phyloP scores from a whole-genome alignment of 1,140 invertebrate genomes.

The Trachymyrmex septentrionalis region DNA sequence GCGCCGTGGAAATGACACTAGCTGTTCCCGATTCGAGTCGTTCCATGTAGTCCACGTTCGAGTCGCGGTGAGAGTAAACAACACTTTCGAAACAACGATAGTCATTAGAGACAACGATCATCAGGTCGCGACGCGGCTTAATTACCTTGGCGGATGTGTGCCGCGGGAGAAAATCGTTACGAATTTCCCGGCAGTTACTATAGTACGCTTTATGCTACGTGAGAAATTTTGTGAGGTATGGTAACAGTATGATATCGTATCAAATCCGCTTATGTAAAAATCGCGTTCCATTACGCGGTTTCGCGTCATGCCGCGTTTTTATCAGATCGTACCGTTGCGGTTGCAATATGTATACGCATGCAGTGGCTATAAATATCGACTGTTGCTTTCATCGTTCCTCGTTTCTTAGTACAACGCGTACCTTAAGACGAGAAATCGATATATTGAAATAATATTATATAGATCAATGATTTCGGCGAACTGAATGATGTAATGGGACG shows the following conservation, averaged over 20 bases:
- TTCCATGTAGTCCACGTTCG: not conserved
- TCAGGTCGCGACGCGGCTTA: conserved; percentile 3
- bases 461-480: not conserved
- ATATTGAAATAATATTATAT: not conserved
- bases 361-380: conserved; percentile 8
- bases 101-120: conserved; percentile 1
- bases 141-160: conserved; percentile 8
- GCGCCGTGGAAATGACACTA: not conserved
- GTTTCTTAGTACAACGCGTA: not conserved
- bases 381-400: not conserved
- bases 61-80: conserved; percentile 10
- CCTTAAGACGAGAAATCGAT: not conserved
- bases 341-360: conserved; percentile 2
- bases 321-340: not conserved
- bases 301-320: not conserved
- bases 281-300: not conserved
- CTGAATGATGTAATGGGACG: not conserved
- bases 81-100: conserved; percentile 28
- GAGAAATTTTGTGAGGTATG: not conserved
- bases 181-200: conserved; percentile 18
- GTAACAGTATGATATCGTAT: not conserved
- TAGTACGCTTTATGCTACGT: not conserved
- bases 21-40: not conserved
- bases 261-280: conserved; percentile 22
- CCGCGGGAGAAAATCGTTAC: conserved; percentile 21